phyloP scores from a whole-genome alignment of 1,140 invertebrate genomes.

The Drosophila pectinifera region DNA sequence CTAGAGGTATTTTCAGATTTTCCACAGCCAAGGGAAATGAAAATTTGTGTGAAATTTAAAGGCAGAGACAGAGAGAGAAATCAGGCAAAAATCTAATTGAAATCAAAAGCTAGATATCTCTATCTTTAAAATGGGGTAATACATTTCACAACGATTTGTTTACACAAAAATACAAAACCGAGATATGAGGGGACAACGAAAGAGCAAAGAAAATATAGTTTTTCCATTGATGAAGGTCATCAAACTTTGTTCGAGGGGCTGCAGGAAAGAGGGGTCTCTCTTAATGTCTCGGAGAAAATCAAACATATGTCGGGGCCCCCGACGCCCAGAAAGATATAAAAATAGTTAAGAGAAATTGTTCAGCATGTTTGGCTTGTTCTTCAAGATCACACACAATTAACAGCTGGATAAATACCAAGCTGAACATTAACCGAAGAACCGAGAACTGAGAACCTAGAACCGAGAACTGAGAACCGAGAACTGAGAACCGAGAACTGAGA shows the following conservation, averaged over 20 bases:
- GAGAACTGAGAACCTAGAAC: not conserved
- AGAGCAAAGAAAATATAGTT: constrained; percentile 34
- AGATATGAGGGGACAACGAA: constrained; percentile 19
- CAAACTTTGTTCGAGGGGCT: constrained; percentile 58
- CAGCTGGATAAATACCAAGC: constrained; percentile 74
- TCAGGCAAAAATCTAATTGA: not conserved
- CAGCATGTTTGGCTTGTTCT: constrained; percentile 47
- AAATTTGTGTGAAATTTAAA: constrained; percentile 11
- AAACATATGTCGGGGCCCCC: constrained; percentile 29
- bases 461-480: constrained; percentile 1
- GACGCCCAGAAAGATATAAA: constrained; percentile 47
- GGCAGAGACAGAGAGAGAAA: not conserved
- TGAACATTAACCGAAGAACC: constrained; percentile 19
- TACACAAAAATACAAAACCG: constrained; percentile 48
- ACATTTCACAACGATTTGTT: constrained; percentile 45
- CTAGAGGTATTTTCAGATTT: not conserved
- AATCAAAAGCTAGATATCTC: constrained; percentile 1
- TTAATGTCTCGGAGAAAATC: constrained; percentile 39
- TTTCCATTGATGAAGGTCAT: constrained; percentile 62
- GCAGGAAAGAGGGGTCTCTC: constrained; percentile 7
- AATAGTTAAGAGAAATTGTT: constrained; percentile 59
- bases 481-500: constrained; percentile 7
- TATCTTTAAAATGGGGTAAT: constrained; percentile 1
- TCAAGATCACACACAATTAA: constrained; percentile 70
- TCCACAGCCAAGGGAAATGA: not conserved